Evolutionary conservation across 2,888 invertebrate species (phyloP), one percentile per base, ranked within the genome.

Genomic region (Epinotia demarniana): DNA sequence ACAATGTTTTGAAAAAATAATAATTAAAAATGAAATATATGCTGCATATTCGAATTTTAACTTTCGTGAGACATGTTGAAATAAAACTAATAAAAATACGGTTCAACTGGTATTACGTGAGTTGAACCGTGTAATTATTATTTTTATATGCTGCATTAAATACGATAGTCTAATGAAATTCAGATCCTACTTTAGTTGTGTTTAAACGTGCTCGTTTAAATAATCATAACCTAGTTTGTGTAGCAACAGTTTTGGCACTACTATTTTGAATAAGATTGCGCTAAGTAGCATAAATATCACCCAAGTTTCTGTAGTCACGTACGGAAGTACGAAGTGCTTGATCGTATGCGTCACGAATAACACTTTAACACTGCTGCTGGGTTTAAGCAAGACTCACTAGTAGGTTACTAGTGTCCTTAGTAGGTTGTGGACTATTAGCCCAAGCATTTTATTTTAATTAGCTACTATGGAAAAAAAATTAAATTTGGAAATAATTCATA

Each of bases 281-380:
- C 57, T 62, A 73, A 73, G 73, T 55, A 73, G 62, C 57, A 68
- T 61, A 68, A 68, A 68, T 62, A 68, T 73, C 57, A 68, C 27
- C 62, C 62, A 73, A 68, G 73, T 73, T 68, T 55, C 73, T 16
- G n/a, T 61, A 73, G 68, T 73, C 73, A 73, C 73, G 62, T 73
- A 57, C 53, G 53, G 13, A 53, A 53, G 6, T 49, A 49, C 16
- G n/a, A 1, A 49, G 43, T 23, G n/a, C 18, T 62, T 57, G 62
- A 53, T 68, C 61, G 55, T 53, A 61, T 73, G 62, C 62, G 55
- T 46, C 53, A 66, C 68, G 67, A 57, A 67, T 19, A 62, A 33
- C 18, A 39, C 55, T 73, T 68, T 68, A n/a, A 13, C 55, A 27
- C n/a, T 8, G 27, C 64, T 64, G 16, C 23, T 27, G 16, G 66